phyloP scores from a whole-genome alignment of 2,113 vertebrate genomes.

The Scartelaos histophorus region DNA sequence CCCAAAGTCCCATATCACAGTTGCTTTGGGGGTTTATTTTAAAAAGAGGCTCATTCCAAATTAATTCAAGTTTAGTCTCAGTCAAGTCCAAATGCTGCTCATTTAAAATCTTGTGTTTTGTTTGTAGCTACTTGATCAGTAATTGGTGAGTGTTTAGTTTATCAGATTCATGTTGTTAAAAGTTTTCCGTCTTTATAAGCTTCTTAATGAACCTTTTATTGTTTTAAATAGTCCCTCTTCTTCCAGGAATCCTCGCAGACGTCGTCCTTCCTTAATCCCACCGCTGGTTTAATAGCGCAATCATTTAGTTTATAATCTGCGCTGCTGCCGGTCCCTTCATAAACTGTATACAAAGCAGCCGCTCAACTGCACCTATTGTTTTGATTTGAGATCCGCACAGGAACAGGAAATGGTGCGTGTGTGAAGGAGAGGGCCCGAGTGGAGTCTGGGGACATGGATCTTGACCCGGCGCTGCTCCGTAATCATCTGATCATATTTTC shows the following conservation, averaged over 20 bases:
- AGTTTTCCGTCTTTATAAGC: background rate
- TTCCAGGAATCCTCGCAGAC: background rate
- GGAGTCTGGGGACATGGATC: slow-evolving; percentile 16
- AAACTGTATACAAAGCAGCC: slow-evolving; percentile 48
- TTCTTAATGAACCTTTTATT: background rate
- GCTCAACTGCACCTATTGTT: slow-evolving; percentile 63
- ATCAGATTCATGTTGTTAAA: background rate
- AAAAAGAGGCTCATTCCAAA: too few species aligned
- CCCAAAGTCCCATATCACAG: too few species aligned
- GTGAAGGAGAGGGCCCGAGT: slow-evolving; percentile 9
- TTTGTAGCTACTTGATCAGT: too few species aligned
- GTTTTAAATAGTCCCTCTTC: background rate
- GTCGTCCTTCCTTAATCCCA: slow-evolving; percentile 36
- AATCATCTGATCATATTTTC: background rate
- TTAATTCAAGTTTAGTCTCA: too few species aligned
- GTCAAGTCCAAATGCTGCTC: too few species aligned
- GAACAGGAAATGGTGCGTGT: slow-evolving; percentile 55
- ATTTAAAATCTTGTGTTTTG: too few species aligned
- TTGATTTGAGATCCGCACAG: slow-evolving; percentile 60
- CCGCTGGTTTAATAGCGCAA: slow-evolving; percentile 30
- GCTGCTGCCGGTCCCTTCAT: slow-evolving; percentile 53
- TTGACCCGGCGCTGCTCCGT: background rate
- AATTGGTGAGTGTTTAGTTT: background rate
- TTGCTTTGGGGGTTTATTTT: too few species aligned
- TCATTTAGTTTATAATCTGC: slow-evolving; percentile 50